Evolutionary conservation across 2,797 vertebrate genomes (phyloP), one percentile per base, ranked within the genome.

Genomic region (Xenops minutus): DNA sequence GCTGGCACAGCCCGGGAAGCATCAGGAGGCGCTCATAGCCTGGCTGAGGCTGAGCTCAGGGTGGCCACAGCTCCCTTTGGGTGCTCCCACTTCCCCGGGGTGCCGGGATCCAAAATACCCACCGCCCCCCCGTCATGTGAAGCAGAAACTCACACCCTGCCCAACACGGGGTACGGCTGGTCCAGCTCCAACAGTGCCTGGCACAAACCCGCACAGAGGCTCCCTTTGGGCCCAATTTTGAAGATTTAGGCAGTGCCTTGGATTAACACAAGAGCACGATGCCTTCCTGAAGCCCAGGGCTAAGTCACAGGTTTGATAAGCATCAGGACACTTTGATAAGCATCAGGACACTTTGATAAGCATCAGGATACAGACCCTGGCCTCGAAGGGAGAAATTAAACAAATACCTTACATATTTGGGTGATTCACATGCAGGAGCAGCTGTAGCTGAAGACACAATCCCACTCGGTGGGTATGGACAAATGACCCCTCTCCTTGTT

Each of bases 131-230:
- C 12, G 10, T 12, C 56, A 13, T 2, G 6, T 5, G 2, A 11
- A 64, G 21, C 61, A 56, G 54, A 44, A 71, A 34, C n/a, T 27
- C 77, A 29, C 48, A 23, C 26, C 36, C 48, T 12, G 41, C 44
- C 7, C 2, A 2, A 0, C 3, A 10, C 14, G 0, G 17, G 32
- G 13, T 49, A 43, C 23, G 72, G 43, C 6, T 0, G 1, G 14
- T 2, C 12, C 63, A 24, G 24, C 48, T 19, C 48, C 72, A 12
- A 1, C 17, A 12, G 15, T 0, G 5, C 46, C 39, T 29, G 2
- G 0, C 41, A 3, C 23, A 7, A 52, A 12, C 17, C 49, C 67
- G 16, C 23, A 0, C 3, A 4, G 0, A 2, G 8, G 18, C 3
- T 68, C 63, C 2, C 1, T 17, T 0, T 4, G 30, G 43, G 75